Percentiles rank a stretch among this genome's conserved stretches.
phyloP scores from a whole-genome alignment of 2,113 vertebrate species.

The Sakesphorus luctuosus region DNA sequence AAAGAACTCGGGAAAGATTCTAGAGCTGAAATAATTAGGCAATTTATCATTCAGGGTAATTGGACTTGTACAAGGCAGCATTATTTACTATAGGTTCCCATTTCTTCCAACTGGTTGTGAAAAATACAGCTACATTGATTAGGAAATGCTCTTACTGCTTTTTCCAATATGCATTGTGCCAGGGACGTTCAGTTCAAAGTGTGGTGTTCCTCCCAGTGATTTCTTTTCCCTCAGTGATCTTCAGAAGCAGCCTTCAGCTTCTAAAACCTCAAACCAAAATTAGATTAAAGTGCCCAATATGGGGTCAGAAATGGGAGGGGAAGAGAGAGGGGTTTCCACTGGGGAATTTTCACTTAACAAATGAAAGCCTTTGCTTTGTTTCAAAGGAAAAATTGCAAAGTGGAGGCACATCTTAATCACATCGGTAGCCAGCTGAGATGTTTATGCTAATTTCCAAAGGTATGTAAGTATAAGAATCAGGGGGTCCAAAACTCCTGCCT shows the following conservation, averaged over 20 bases:
- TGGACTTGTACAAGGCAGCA: constrained; percentile 50
- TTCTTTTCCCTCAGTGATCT: constrained; percentile 65
- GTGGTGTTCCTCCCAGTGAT: constrained; percentile 56
- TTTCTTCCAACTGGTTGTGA: constrained; percentile 44
- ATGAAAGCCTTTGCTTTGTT: constrained; percentile 57
- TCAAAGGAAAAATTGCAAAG: constrained; percentile 54
- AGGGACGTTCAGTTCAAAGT: constrained; percentile 35
- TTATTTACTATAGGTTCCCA: constrained; percentile 56
- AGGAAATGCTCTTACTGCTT: constrained; percentile 17
- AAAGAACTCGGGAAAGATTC: constrained; percentile 43
- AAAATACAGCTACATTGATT: constrained; percentile 38
- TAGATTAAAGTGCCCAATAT: constrained; percentile 69
- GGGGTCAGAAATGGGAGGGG: constrained; percentile 50
- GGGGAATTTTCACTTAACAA: constrained; percentile 59
- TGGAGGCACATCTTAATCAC: constrained; percentile 49
- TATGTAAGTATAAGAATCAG: constrained; percentile 25
- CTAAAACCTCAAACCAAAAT: constrained; percentile 63
- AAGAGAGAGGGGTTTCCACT: constrained; percentile 2
- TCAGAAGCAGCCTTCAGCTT: constrained; percentile 58
- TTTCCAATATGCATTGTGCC: constrained; percentile 25
- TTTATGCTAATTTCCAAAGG: constrained; percentile 60
- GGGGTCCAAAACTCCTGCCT: constrained; percentile 49
- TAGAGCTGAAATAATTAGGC: constrained; percentile 60
- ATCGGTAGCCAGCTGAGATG: constrained; percentile 45
- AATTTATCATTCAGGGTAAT: constrained; percentile 68